phyloP scores from a whole-genome alignment of 2,888 invertebrate genomes.

The Sminthurides aquaticus region DNA sequence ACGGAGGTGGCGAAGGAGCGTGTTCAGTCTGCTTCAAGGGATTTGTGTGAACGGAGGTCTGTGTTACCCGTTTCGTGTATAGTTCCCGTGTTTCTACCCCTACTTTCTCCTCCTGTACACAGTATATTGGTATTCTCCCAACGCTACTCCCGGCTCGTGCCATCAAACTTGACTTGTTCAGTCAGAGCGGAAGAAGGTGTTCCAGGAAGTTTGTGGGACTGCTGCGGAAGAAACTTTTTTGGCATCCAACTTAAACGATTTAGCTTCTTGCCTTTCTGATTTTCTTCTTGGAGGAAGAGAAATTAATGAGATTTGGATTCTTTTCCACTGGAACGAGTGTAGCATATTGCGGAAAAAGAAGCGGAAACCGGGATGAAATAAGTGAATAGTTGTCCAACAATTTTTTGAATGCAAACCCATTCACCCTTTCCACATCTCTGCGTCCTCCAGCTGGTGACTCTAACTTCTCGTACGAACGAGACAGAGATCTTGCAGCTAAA shows the following conservation, averaged over 20 bases:
- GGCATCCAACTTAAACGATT: not conserved
- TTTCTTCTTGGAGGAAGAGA: too few species aligned
- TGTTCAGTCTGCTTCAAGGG: not conserved
- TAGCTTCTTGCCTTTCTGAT: not conserved
- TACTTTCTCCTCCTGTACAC: not conserved
- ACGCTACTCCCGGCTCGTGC: not conserved
- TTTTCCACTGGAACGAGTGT: too few species aligned
- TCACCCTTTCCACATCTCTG: too few species aligned
- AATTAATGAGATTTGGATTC: not conserved
- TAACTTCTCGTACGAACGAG: too few species aligned
- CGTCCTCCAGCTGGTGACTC: not conserved
- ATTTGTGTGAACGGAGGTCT: not conserved
- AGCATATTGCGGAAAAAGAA: too few species aligned
- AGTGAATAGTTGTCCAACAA: not conserved
- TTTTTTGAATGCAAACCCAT: not conserved
- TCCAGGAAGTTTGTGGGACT: not conserved
- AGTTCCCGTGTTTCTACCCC: not conserved
- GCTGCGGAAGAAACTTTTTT: not conserved
- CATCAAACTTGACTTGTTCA: not conserved
- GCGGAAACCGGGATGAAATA: not conserved
- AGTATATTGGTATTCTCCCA: too few species aligned
- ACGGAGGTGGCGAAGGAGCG: not conserved
- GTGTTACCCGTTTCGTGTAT: not conserved
- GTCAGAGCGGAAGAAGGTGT: not conserved
- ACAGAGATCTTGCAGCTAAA: too few species aligned